Conservation (phyloP, 2,888 invertebrate species). For the Stenodema calcarata region DNA sequence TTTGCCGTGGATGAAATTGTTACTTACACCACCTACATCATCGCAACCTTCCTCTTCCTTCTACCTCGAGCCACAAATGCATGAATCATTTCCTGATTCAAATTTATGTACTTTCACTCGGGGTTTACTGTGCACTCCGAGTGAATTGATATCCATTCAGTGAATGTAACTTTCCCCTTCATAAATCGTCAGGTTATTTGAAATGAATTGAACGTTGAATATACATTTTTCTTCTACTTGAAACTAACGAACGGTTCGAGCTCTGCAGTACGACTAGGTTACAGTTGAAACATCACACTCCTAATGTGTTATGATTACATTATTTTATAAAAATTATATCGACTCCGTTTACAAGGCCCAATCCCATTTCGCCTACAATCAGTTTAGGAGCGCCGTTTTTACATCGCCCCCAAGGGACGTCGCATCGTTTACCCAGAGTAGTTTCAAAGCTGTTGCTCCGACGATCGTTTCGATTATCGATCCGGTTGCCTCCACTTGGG, state of each 20-base stretch:
- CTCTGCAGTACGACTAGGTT: too few species aligned
- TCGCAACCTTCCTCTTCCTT: neutral
- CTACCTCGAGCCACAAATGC: neutral
- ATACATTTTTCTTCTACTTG: too few species aligned
- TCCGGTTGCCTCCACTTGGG: neutral
- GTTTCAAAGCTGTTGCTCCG: neutral
- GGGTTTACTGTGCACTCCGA: constrained; percentile 11
- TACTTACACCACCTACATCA: constrained; percentile 30
- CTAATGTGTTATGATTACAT: too few species aligned
- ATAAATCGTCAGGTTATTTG: neutral
- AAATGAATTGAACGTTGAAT: neutral
- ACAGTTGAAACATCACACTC: too few species aligned
- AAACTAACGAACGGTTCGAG: too few species aligned
- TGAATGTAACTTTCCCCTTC: neutral
- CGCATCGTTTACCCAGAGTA: neutral
- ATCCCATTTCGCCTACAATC: neutral
- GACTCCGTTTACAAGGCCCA: too few species aligned
- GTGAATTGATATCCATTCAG: constrained; percentile 12
- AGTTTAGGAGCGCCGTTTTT: too few species aligned
- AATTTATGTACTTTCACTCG: constrained; percentile 8
- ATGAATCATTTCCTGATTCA: constrained; percentile 27
- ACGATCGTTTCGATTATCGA: neutral
- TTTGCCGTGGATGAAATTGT: constrained; percentile 37
- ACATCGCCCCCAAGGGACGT: neutral
- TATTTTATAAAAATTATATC: too few species aligned